Percentiles rank a stretch among this genome's conserved stretches.
Evolutionary conservation across 2,888 invertebrate genomes (phyloP).

Genomic region (Drosophila algonquin): DNA sequence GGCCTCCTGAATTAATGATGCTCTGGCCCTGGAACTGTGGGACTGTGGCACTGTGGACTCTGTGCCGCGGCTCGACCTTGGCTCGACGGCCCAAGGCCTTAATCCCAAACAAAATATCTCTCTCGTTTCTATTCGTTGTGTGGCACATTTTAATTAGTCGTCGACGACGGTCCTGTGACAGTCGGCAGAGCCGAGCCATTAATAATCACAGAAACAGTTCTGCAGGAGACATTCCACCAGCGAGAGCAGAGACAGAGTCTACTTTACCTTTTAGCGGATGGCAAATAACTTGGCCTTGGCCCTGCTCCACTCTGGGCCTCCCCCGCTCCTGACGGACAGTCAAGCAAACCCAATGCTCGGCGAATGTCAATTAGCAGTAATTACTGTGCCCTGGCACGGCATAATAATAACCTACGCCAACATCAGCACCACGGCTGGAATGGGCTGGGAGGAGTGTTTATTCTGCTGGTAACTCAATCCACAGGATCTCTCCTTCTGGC

Average conservation of each 20-base stretch:
- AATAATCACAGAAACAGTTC: slow-evolving; percentile 33
- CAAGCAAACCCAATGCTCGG: slow-evolving; percentile 41
- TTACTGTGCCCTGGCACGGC: slow-evolving; percentile 64
- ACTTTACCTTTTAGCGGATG: slow-evolving; percentile 36
- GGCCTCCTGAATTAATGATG: slow-evolving; percentile 60
- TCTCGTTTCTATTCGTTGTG: slow-evolving; percentile 28
- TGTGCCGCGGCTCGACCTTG: slow-evolving; percentile 44
- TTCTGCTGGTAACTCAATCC: slow-evolving; percentile 62
- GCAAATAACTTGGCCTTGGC: slow-evolving; percentile 39
- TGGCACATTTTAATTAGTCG: slow-evolving; percentile 72
- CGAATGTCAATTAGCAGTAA: slow-evolving; percentile 72
- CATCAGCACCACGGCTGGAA: slow-evolving; percentile 27
- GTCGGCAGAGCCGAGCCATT: slow-evolving; percentile 5
- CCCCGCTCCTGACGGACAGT: slow-evolving; percentile 7
- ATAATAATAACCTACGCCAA: slow-evolving; percentile 62
- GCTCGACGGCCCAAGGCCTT: slow-evolving; percentile 27
- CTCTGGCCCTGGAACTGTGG: slow-evolving; percentile 39
- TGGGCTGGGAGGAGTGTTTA: slow-evolving; percentile 10
- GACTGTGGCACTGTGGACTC: not conserved
- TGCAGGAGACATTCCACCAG: slow-evolving; percentile 10
- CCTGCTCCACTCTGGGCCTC: not conserved
- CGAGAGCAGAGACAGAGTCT: not conserved
- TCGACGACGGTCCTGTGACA: slow-evolving; percentile 26
- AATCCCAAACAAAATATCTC: slow-evolving; percentile 39
- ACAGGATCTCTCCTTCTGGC: slow-evolving; percentile 9